Evolutionary conservation across 2,888 invertebrate genomes (phyloP).

Genomic region (Drosophila neotestacea): DNA sequence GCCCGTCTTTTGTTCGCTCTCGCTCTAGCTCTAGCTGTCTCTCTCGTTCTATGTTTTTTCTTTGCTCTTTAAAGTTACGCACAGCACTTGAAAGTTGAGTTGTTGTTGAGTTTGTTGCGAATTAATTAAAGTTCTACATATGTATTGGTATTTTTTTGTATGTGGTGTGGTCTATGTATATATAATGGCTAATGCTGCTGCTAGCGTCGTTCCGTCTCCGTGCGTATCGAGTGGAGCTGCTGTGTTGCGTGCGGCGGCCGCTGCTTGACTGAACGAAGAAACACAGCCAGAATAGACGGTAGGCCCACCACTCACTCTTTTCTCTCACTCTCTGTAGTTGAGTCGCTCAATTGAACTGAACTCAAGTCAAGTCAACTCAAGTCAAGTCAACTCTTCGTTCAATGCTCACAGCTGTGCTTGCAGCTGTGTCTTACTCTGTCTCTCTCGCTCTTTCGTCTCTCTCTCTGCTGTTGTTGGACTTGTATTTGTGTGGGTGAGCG

Average conservation of each 20-base stretch:
- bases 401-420: conserved; percentile 51
- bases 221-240: conserved; percentile 48
- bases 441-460: too few species aligned
- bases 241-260: conserved; percentile 63
- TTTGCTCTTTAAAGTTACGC: conserved; percentile 28
- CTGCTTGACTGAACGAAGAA: conserved; percentile 53
- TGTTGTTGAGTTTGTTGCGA: conserved; percentile 38
- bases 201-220: conserved; percentile 56
- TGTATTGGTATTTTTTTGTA: conserved; percentile 18
- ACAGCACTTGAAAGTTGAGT: conserved; percentile 29
- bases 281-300: conserved; percentile 25
- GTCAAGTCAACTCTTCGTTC: conserved; percentile 20
- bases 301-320: conserved; percentile 10
- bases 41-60: conserved; percentile 15
- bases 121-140: conserved; percentile 54
- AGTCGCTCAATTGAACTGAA: conserved; percentile 14
- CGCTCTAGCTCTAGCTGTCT: conserved; percentile 13
- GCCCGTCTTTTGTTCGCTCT: conserved; percentile 54
- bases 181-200: conserved; percentile 49
- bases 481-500: conserved; percentile 50
- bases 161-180: conserved; percentile 15
- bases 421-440: conserved; percentile 29
- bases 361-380: conserved; percentile 10
- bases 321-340: background rate
- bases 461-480: conserved; percentile 15